Evolutionary conservation across 2,888 invertebrate species (phyloP), one percentile per base, ranked within the genome.

Genomic region (Eilema sororculum): DNA sequence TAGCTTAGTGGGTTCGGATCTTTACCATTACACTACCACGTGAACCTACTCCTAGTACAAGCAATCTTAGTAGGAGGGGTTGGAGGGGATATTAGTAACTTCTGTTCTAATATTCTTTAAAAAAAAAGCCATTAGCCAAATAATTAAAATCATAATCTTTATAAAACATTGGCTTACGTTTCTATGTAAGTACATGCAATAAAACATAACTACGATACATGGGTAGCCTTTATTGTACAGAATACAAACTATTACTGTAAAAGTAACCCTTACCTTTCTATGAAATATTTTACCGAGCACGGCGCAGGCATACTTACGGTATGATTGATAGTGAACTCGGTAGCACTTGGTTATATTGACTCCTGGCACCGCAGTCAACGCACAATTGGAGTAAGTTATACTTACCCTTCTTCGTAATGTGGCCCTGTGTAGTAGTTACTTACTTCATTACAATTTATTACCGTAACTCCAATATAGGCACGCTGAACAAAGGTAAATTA

Each of bases 311-410:
- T 52, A 20, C 52, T 52, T 52, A 52, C 52, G 2, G 46, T 52
- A 52, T 52, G 52, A 52, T 52, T 52, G 52, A 52, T 52, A 52
- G 52, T n/a, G n/a, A 52, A n/a, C n/a, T n/a, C n/a, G n/a, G n/a
- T n/a, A 52, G 20, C 20, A 46, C 52, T 52, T 52, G 52, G 52
- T n/a, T 6, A 52, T 52, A 52, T 52, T 52, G 52, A 52, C 52
- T 52, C n/a, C n/a, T 52, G n/a, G 52, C n/a, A 52, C 52, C 52
- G n/a, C n/a, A 52, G 52, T 52, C 52, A n/a, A n/a, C 52, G 52
- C 52, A n/a, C n/a, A 52, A 52, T 52, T 52, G 9, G 52, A 52
- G 52, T 52, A 52, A 9, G n/a, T 52, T n/a, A 52, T 20, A 46
- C n/a, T n/a, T 52, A 52, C 52, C n/a, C 9, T n/a, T 46, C 20